A percentile compares a stretch with the other conserved stretches of the same genome.
Evolutionary conservation across 2,888 invertebrate genomes (phyloP).

Genomic region (Proisotoma minuta): DNA sequence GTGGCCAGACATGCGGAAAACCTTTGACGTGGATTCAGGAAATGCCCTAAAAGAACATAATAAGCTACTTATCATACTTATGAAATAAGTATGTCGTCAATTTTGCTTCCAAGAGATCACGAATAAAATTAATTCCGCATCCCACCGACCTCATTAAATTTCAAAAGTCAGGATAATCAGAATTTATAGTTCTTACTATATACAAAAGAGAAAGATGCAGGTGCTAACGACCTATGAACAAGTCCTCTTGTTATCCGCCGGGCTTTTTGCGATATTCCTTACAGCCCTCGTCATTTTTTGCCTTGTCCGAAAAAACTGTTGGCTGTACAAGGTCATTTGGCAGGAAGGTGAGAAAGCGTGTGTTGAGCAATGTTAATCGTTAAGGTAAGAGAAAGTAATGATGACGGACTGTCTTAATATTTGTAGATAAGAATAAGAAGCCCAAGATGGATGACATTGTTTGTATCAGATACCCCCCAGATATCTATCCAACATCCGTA

Average conservation of each 20-base stretch:
- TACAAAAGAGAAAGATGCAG: slow-evolving; percentile 37
- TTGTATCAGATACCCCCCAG: slow-evolving; percentile 46
- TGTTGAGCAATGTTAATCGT: neutral
- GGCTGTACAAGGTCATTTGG: slow-evolving; percentile 45
- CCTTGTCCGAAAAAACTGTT: slow-evolving; percentile 43
- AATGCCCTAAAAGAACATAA: too few relatives aligned
- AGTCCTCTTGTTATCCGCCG: slow-evolving; percentile 42
- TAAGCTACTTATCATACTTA: too few relatives aligned
- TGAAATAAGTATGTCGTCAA: too few relatives aligned
- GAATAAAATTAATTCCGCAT: too few relatives aligned
- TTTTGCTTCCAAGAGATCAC: too few relatives aligned
- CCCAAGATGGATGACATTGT: slow-evolving; percentile 44
- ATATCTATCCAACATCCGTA: slow-evolving; percentile 45
- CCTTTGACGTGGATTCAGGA: too few relatives aligned
- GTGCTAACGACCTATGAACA: slow-evolving; percentile 44
- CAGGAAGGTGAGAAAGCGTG: slow-evolving; percentile 35
- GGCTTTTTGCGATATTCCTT: slow-evolving; percentile 34
- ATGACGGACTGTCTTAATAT: neutral
- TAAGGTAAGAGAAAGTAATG: neutral
- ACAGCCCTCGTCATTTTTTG: slow-evolving; percentile 43
- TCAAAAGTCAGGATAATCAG: too few relatives aligned
- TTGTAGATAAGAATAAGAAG: slow-evolving; percentile 41
- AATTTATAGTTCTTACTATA: too few relatives aligned
- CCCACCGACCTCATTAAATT: too few relatives aligned
- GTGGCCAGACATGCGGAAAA: too few relatives aligned